These are phyloP conservation scores for Gorsachius goisagi DNA, from an alignment of 2,113 vertebrate species.

Conservation along the genomic window DNA sequence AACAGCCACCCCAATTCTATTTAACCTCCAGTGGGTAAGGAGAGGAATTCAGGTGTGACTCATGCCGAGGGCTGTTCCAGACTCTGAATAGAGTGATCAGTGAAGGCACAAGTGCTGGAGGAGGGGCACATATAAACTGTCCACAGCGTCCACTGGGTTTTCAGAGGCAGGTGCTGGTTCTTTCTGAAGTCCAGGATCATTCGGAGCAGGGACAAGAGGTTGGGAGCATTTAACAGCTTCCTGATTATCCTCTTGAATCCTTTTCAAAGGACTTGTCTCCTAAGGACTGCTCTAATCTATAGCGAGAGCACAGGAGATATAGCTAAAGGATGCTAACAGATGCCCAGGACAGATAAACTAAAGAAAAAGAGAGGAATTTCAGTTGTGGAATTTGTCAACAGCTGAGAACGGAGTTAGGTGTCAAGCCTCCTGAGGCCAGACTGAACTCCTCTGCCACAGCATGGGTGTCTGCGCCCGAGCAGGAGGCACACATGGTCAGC, in stretches of 20 bases:
- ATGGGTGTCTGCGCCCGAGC: fast-evolving
- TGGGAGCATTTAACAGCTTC: not conserved
- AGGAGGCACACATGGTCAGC: not conserved
- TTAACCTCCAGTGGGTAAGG: not conserved
- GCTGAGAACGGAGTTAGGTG: not conserved
- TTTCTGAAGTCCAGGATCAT: not conserved
- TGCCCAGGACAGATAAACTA: not conserved
- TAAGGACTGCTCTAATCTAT: not conserved
- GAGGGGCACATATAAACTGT: not conserved
- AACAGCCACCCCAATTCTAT: not conserved
- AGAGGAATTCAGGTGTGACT: not conserved
- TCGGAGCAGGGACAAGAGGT: not conserved
- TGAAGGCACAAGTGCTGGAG: not conserved
- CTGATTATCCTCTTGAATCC: not conserved
- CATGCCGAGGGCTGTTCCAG: not conserved
- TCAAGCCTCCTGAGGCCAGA: not conserved
- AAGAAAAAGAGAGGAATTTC: not conserved
- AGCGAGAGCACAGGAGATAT: not conserved
- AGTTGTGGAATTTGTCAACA: slow-evolving; percentile 7
- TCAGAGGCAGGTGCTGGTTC: not conserved
- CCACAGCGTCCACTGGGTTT: not conserved
- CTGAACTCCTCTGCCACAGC: not conserved
- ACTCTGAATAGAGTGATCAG: not conserved
- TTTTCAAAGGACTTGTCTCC: not conserved
- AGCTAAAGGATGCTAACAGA: not conserved